Conservation (phyloP, 2,113 vertebrate genomes). For the Calypte anna region DNA sequence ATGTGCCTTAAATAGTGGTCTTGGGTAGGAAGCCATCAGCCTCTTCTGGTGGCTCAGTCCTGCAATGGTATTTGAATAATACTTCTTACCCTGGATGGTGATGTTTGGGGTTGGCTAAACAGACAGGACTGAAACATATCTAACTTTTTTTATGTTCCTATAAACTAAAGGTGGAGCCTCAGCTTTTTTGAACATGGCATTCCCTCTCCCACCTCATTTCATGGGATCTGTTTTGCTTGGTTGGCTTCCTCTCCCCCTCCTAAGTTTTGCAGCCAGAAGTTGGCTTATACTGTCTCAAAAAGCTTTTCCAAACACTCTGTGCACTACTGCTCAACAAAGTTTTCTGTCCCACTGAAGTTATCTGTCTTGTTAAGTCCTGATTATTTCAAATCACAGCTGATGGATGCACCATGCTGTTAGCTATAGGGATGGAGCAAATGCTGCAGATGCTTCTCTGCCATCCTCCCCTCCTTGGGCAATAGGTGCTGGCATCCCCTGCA, state of each 20-base stretch:
- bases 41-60: neutral
- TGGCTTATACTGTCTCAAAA: neutral
- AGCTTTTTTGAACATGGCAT: neutral
- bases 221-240: neutral
- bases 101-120: rapidly evolving
- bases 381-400: neutral
- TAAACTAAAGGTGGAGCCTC: neutral
- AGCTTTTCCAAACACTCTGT: neutral
- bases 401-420: neutral
- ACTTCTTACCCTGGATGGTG: neutral
- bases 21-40: neutral
- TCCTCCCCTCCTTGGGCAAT: neutral
- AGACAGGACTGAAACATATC: neutral
- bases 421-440: neutral
- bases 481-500: neutral
- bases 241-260: neutral
- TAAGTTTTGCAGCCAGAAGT: neutral
- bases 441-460: neutral
- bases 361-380: neutral
- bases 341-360: neutral
- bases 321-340: rapidly evolving
- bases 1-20: rapidly evolving
- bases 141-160: neutral
- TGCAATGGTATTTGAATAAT: neutral
- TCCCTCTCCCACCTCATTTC: neutral